Conservation (phyloP, 2,888 invertebrate genomes). For the Nyleta sp. region DNA sequence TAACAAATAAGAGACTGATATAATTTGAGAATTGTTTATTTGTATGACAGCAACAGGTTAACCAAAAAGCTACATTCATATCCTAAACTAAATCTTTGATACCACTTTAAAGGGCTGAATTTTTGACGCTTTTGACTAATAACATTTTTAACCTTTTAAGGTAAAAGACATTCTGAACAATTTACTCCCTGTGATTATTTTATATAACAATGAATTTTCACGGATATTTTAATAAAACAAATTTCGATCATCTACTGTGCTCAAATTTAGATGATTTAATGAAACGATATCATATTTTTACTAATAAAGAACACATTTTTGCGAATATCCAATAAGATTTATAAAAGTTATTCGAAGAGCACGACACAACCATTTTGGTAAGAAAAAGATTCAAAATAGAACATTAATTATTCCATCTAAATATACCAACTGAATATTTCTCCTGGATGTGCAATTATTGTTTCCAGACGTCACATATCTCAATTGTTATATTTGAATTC, state of each 20-base stretch:
- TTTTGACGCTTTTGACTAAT: constrained; percentile 40
- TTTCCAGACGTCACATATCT: too few species aligned
- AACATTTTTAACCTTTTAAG: constrained; percentile 30
- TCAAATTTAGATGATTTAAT: constrained; percentile 14
- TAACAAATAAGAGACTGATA: constrained; percentile 43
- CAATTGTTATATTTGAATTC: too few species aligned
- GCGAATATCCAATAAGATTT: too few species aligned
- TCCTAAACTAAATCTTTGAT: constrained; percentile 48
- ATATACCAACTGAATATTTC: too few species aligned
- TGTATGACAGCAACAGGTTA: too few species aligned
- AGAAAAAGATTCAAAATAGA: too few species aligned
- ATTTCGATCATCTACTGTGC: constrained; percentile 13
- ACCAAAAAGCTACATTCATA: constrained; percentile 40
- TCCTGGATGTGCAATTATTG: too few species aligned
- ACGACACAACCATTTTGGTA: too few species aligned
- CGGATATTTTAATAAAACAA: constrained; percentile 16
- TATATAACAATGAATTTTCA: constrained; percentile 3
- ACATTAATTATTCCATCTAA: too few species aligned
- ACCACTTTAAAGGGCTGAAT: constrained; percentile 37
- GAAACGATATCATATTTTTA: constrained; percentile 36
- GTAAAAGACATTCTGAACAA: constrained; percentile 14
- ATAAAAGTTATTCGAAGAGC: too few species aligned
- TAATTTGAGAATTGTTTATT: constrained; percentile 28
- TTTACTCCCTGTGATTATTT: constrained; percentile 23
- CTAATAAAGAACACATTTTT: too few species aligned